These are phyloP conservation scores for Triplophysa rosa DNA, from an alignment of 2,113 vertebrate genomes.

Conservation along the genomic window DNA sequence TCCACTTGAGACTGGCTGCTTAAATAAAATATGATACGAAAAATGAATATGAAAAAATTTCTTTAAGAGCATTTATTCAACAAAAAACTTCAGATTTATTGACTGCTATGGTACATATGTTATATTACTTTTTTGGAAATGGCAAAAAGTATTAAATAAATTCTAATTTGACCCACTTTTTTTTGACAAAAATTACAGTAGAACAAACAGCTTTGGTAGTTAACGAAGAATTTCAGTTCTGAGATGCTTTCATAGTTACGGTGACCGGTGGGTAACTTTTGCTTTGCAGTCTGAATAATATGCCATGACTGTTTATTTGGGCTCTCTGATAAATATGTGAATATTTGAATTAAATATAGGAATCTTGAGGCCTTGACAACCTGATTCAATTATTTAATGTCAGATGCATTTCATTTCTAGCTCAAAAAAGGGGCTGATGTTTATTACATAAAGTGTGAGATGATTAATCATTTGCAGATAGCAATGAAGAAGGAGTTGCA, in stretches of 20 bases:
- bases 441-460: slow-evolving; percentile 42
- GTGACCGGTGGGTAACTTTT: slow-evolving; percentile 17
- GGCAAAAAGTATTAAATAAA: slow-evolving; percentile 3
- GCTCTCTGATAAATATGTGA: slow-evolving; percentile 33
- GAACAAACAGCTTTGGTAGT: slow-evolving; percentile 5
- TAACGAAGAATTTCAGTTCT: slow-evolving; percentile 12
- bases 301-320: slow-evolving; percentile 36
- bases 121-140: background rate
- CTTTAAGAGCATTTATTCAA: slow-evolving; percentile 30
- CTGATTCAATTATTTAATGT: slow-evolving; percentile 54
- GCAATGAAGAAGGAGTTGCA: slow-evolving; percentile 5
- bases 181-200: background rate
- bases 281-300: slow-evolving; percentile 19
- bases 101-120: background rate
- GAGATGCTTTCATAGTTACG: slow-evolving; percentile 19
- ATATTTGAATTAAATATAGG: slow-evolving; percentile 49
- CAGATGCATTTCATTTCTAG: slow-evolving; percentile 55
- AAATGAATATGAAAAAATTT: background rate
- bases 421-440: slow-evolving; percentile 26
- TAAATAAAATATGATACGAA: background rate
- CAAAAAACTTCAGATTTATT: background rate
- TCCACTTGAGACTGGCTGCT: no score
- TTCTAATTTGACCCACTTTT: background rate
- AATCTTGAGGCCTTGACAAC: slow-evolving; percentile 26
- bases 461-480: slow-evolving; percentile 41